Evolutionary conservation across 2,113 vertebrate species (phyloP).

Genomic region (Gila orcuttii): DNA sequence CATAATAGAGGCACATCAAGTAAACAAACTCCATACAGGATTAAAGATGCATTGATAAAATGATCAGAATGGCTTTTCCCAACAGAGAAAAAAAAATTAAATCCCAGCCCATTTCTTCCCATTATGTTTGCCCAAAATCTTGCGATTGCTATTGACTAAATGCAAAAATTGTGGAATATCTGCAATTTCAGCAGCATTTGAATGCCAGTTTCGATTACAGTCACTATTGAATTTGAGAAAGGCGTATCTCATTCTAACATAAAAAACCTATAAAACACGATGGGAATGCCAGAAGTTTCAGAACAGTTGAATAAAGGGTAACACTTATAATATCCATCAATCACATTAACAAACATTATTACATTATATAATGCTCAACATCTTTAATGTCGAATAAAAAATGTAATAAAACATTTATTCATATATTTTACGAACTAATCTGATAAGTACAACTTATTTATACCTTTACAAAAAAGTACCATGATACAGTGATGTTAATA

Average conservation of each 20-base stretch:
- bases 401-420: not conserved
- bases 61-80: not conserved
- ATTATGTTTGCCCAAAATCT: not conserved
- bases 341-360: not conserved
- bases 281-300: not conserved
- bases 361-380: not conserved
- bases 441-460: not conserved
- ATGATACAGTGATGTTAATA: not conserved
- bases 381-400: no score
- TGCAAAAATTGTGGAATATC: not conserved
- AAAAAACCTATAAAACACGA: not conserved
- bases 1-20: not conserved
- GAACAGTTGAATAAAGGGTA: not conserved
- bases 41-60: not conserved
- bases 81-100: not conserved
- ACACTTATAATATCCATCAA: not conserved
- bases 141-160: not conserved
- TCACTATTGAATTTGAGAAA: not conserved
- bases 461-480: not conserved
- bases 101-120: not conserved
- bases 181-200: not conserved
- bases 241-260: no score
- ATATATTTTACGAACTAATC: not conserved
- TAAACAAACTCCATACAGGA: not conserved
- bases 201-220: not conserved